Conservation (phyloP, 2,113 vertebrate species). For the Condylura cristata region DNA sequence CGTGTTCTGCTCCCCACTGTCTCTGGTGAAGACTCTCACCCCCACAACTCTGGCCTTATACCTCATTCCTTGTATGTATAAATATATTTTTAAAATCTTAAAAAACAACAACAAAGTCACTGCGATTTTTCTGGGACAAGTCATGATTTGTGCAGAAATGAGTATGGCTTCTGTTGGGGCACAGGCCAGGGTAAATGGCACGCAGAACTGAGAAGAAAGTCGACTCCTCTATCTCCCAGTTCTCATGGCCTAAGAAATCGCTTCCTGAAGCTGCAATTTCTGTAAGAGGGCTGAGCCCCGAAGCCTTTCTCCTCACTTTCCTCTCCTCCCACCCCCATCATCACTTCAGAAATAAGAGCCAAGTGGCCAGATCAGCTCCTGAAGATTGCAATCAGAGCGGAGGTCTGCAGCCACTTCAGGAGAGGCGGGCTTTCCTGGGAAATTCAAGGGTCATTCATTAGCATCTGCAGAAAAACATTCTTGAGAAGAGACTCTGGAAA, state of each 20-base stretch:
- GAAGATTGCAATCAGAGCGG: conserved; percentile 41
- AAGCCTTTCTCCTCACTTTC: not conserved
- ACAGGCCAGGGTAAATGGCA: not conserved
- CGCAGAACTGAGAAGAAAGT: not conserved
- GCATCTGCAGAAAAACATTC: conserved; percentile 34
- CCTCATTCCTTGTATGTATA: too few species aligned
- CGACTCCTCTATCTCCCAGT: not conserved
- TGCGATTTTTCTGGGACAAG: not conserved
- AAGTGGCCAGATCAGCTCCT: conserved; percentile 46
- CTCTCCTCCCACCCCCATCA: not conserved
- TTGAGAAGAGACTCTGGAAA: not conserved
- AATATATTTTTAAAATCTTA: too few species aligned
- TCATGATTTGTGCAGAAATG: not conserved
- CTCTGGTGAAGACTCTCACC: too few species aligned
- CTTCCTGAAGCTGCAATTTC: not conserved
- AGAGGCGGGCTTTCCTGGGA: conserved; percentile 3
- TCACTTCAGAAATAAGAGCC: conserved; percentile 32
- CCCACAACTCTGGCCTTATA: too few species aligned
- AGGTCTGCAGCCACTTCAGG: conserved; percentile 30
- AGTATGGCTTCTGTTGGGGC: not conserved
- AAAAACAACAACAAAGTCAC: not conserved
- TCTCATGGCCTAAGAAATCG: not conserved
- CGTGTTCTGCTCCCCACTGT: too few species aligned
- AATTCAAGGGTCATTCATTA: conserved; percentile 16
- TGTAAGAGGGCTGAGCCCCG: not conserved